Evolutionary conservation across 2,113 vertebrate genomes (phyloP).

Genomic region (Athene cunicularia): DNA sequence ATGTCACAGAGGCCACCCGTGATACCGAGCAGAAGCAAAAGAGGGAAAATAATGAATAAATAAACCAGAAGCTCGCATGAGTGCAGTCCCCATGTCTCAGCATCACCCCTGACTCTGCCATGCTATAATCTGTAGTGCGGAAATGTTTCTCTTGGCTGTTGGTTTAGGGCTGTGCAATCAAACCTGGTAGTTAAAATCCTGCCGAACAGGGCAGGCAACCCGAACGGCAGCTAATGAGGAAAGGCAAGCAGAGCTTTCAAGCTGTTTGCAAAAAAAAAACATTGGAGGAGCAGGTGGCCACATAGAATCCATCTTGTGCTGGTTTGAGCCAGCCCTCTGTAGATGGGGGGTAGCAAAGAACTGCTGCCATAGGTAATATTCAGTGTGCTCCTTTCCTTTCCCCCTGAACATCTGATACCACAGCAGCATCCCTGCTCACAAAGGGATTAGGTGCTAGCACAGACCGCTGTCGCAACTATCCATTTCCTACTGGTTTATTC

Average conservation of each 20-base stretch:
- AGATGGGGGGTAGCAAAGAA: background rate
- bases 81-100: background rate
- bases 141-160: slow-evolving; percentile 24
- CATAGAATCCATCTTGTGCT: background rate
- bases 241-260: background rate
- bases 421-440: background rate
- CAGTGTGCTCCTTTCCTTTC: background rate
- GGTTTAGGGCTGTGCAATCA: background rate
- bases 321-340: background rate
- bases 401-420: background rate
- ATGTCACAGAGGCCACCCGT: background rate
- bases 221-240: background rate
- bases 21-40: background rate
- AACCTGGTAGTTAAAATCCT: slow-evolving; percentile 1
- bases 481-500: slow-evolving; percentile 16
- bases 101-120: background rate
- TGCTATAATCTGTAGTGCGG: rapidly evolving
- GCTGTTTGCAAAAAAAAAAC: background rate
- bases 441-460: slow-evolving; percentile 51
- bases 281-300: background rate
- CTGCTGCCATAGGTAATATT: background rate
- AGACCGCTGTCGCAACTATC: background rate
- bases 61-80: background rate
- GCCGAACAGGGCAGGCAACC: background rate
- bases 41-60: background rate